Conservation (phyloP, 2,797 vertebrate species). For the Atherinosoma microstoma region DNA sequence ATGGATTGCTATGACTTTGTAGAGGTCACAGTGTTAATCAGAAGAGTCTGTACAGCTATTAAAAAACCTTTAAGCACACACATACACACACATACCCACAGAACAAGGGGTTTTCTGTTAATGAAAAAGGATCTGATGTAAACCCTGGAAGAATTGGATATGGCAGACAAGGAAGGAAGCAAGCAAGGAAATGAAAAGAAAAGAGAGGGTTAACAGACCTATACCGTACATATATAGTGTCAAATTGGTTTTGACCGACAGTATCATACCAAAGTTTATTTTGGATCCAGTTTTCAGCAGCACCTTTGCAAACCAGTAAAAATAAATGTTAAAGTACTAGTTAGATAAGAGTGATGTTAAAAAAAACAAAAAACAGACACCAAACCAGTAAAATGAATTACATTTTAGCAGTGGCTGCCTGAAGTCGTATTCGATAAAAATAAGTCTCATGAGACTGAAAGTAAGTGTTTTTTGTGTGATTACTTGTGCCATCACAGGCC, state of each 20-base stretch:
- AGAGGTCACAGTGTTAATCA: slow-evolving; percentile 54
- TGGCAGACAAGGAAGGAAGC: slow-evolving; percentile 26
- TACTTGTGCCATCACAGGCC: slow-evolving; percentile 8
- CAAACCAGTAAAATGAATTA: neutral
- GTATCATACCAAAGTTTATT: slow-evolving; percentile 10
- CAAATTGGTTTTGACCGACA: slow-evolving; percentile 40
- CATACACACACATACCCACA: slow-evolving; percentile 11
- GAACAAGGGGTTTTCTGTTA: slow-evolving; percentile 30
- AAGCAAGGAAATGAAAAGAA: slow-evolving; percentile 9
- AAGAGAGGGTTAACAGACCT: slow-evolving; percentile 15
- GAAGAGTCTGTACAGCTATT: slow-evolving; percentile 46
- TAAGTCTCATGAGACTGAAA: slow-evolving; percentile 4
- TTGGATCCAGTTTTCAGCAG: slow-evolving; percentile 2
- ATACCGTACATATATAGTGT: slow-evolving; percentile 22
- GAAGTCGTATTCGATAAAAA: slow-evolving; percentile 15
- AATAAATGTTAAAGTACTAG: neutral
- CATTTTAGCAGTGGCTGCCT: neutral
- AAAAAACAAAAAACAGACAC: neutral
- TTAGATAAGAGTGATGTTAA: neutral
- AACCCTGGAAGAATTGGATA: slow-evolving; percentile 54
- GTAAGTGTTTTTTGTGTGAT: slow-evolving; percentile 1
- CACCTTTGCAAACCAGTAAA: neutral
- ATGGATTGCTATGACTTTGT: slow-evolving; percentile 49
- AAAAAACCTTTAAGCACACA: slow-evolving; percentile 34
- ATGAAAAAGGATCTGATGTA: slow-evolving; percentile 57